Conservation (phyloP, 2,888 invertebrate genomes). For the Steinernema scapterisci region DNA sequence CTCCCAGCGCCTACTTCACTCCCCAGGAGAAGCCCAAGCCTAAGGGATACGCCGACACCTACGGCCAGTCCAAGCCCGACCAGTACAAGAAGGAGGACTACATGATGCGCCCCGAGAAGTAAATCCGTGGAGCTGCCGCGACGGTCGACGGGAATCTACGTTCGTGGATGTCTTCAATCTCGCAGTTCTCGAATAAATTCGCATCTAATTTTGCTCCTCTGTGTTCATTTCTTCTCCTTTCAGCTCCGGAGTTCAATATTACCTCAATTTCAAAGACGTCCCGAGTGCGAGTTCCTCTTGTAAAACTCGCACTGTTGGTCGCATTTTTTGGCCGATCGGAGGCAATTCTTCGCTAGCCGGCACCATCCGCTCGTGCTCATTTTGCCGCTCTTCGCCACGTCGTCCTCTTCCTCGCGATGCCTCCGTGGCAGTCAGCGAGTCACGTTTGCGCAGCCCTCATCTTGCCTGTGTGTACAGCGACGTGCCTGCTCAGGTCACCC, state of each 20-base stretch:
- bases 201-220: too few species aligned
- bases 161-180: not conserved
- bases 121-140: not conserved
- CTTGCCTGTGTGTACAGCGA: not conserved
- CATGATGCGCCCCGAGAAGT: constrained; percentile 30
- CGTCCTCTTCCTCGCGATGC: too few species aligned
- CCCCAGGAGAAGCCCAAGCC: constrained; percentile 27
- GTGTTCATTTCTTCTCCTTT: not conserved
- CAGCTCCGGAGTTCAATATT: not conserved
- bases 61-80: constrained; percentile 30
- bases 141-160: not conserved
- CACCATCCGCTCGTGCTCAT: not conserved
- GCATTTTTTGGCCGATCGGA: not conserved
- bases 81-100: constrained; percentile 32
- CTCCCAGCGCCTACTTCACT: constrained; percentile 17
- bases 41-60: constrained; percentile 17
- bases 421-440: not conserved
- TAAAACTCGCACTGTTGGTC: not conserved
- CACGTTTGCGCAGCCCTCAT: constrained; percentile 4
- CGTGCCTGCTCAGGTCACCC: not conserved
- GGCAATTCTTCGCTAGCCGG: not conserved
- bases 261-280: not conserved
- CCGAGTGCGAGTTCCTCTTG: not conserved
- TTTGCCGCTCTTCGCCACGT: not conserved
- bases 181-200: not conserved